phyloP scores from a whole-genome alignment of 2,888 invertebrate species.

The Trachelus tabidus region DNA sequence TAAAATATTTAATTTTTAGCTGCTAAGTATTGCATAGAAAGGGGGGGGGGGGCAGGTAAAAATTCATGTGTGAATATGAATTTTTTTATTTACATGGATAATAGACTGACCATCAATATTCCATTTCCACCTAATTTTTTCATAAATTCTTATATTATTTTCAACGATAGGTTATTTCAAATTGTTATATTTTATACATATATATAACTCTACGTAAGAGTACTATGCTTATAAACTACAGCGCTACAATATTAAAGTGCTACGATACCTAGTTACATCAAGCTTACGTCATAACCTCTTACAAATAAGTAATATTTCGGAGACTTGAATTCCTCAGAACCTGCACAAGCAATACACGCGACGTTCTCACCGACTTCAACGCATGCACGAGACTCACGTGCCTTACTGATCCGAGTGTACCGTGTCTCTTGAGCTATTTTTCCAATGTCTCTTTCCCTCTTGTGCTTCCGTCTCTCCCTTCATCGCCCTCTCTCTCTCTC shows the following conservation, averaged over 20 bases:
- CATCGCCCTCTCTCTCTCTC: no score
- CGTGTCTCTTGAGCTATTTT: neutral
- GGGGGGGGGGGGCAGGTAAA: no score
- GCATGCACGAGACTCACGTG: neutral
- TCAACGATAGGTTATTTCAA: neutral
- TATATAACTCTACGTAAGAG: neutral
- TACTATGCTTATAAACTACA: neutral
- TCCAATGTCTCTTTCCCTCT: conserved; percentile 5
- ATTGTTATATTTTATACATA: neutral
- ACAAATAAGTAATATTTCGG: neutral
- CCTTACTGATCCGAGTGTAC: neutral
- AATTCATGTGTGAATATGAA: no score
- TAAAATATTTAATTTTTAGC: neutral
- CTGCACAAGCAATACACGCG: neutral
- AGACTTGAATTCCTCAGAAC: neutral
- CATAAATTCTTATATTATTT: neutral
- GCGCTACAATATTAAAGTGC: neutral
- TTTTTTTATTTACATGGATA: neutral
- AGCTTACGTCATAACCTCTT: neutral
- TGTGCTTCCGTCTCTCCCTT: neutral
- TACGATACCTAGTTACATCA: neutral
- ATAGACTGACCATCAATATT: no score
- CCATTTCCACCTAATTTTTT: no score
- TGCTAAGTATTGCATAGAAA: neutral
- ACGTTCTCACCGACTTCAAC: neutral